Evolutionary conservation across 2,113 vertebrate species (phyloP).

Genomic region (Empidonax traillii): DNA sequence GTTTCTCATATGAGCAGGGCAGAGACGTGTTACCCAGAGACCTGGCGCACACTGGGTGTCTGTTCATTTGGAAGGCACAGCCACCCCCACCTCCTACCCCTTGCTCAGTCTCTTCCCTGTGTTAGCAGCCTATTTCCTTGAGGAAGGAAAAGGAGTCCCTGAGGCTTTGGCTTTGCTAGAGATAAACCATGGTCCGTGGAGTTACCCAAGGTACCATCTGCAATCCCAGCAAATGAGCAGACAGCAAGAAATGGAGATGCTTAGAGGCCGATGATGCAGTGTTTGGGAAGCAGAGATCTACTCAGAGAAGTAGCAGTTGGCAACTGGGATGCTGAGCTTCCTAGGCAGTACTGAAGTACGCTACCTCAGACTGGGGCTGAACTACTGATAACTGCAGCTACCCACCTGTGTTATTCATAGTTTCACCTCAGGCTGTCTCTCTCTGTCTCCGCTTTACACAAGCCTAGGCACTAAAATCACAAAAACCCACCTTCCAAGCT

Average conservation of each 20-base stretch:
- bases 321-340: background rate
- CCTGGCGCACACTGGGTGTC: accelerated
- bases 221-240: background rate
- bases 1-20: conserved; percentile 12
- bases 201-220: background rate
- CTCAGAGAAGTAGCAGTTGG: background rate
- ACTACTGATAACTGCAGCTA: background rate
- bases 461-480: background rate
- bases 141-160: background rate
- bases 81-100: accelerated
- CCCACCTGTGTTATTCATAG: background rate
- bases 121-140: background rate
- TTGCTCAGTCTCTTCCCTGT: background rate
- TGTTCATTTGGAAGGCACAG: background rate
- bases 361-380: background rate
- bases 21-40: background rate
- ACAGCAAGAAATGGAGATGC: background rate
- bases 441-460: background rate
- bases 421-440: background rate
- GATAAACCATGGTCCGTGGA: background rate
- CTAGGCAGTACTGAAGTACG: background rate
- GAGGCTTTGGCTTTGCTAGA: background rate
- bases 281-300: background rate
- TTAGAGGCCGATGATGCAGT: background rate
- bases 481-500: background rate